Base-by-base conservation (phyloP, 2,113 vertebrate genomes). In the Origma solitaria region DNA sequence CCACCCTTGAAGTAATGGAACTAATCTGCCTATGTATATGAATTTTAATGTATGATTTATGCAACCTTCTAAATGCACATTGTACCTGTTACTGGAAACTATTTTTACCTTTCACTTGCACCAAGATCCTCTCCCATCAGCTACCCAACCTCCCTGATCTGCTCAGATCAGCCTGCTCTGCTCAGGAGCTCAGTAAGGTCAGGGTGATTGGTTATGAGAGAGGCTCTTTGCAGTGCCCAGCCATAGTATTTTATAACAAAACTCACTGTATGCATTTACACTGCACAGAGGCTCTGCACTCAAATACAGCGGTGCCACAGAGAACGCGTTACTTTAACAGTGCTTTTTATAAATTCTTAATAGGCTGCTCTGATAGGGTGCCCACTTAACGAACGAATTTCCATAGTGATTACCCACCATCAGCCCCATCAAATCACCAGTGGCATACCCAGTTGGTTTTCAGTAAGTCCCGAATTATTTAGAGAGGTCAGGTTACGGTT, bases 11-110 rank as follows among this genome's bases (percentile, higher is more conserved):
- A 78, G 30, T 20, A n/a, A 60, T 2, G 3, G 28, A 76, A 64
- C 13, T 8, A 51, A 64, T 6, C 17, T 0, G 10, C 27, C 20
- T 11, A 12, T 1, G 1, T 1, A 21, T 30, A 33, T 4, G 16
- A 33, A 40, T 49, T 65, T 80, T 30, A 33, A 58, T 3, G 14
- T 3, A 33, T 7, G 21, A 61, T 37, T 64, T 76, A 61, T 8
- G 15, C 22, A 44, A 15, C 14, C 64, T 51, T 44, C 13, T 23
- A 80, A 49, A 38, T 9, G 22, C 58, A 37, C 7, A 2, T 0
- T 58, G 12, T 11, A 16, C 0, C 0, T 11, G 13, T 44, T 35
- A 50, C 6, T 17, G 65, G 49, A 45, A 84, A 76, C 7, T 15
- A 51, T 35, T 80, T 69, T 57, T 31, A 35, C 8, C 11, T 45